Percentiles rank a stretch among this genome's conserved stretches.
These are phyloP conservation scores for Cliona cf. orientalis DNA, from an alignment of 37 sponge, comb jelly and placozoan genomes.

Conservation along the genomic window DNA sequence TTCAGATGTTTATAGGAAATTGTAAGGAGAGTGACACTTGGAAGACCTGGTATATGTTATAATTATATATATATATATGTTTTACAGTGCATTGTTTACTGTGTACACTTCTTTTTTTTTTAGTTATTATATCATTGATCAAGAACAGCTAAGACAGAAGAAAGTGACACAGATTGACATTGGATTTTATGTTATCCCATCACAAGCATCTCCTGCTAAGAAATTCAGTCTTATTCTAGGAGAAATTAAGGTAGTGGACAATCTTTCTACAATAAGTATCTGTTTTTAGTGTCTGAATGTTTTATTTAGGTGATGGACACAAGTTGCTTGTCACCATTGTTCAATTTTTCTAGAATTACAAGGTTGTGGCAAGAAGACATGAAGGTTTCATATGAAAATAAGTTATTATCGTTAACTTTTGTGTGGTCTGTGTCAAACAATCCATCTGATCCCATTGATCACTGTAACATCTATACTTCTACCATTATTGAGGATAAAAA, in stretches of 20 bases:
- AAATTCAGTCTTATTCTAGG: constrained; percentile 44
- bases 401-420: constrained; percentile 44
- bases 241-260: constrained; percentile 61
- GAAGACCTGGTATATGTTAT: constrained; percentile 60
- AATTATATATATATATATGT: not conserved
- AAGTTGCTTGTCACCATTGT: constrained; percentile 5
- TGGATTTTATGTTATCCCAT: constrained; percentile 18
- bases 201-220: not conserved
- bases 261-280: not conserved
- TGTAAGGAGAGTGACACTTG: constrained; percentile 15
- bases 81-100: not conserved
- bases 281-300: not conserved
- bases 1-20: constrained; percentile 54
- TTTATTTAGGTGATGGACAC: constrained; percentile 48
- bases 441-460: constrained; percentile 53
- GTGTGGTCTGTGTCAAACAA: constrained; percentile 29
- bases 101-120: not conserved
- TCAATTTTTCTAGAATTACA: constrained; percentile 18
- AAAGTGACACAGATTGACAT: constrained; percentile 27
- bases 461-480: constrained; percentile 61
- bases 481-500: not conserved
- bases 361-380: constrained; percentile 29
- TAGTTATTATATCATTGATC: constrained; percentile 63
- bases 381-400: not conserved
- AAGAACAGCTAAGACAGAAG: constrained; percentile 3